A percentile compares a stretch with the other conserved stretches of the same genome.
phyloP scores from a whole-genome alignment of 2,888 invertebrate species.

The Coenonympha arcania region DNA sequence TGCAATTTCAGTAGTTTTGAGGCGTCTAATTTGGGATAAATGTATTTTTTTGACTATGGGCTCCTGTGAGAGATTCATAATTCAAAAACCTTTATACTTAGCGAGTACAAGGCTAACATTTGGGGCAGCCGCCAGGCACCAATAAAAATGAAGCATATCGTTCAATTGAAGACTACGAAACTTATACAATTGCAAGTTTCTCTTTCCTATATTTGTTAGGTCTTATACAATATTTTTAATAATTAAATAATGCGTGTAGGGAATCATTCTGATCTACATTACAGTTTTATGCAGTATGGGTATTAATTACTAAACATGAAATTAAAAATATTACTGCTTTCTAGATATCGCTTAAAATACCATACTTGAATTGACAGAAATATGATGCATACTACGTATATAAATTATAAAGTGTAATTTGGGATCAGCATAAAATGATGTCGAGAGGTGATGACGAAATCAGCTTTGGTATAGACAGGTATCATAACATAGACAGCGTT shows the following conservation, averaged over 20 bases:
- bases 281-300: too few relatives aligned
- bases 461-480: constrained; percentile 44
- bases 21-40: too few relatives aligned
- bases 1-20: too few relatives aligned
- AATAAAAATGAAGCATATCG: constrained; percentile 72
- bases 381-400: too few relatives aligned
- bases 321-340: too few relatives aligned
- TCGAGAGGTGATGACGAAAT: constrained; percentile 46
- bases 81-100: constrained; percentile 8
- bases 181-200: constrained; percentile 66
- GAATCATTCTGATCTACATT: constrained; percentile 23
- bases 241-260: constrained; percentile 41
- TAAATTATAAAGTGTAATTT: neutral
- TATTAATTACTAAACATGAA: too few relatives aligned
- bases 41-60: neutral
- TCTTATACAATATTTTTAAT: constrained; percentile 67
- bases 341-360: too few relatives aligned
- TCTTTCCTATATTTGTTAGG: constrained; percentile 72
- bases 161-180: constrained; percentile 70
- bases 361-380: too few relatives aligned
- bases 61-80: neutral
- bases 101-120: constrained; percentile 39
- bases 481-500: constrained; percentile 54
- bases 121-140: constrained; percentile 70
- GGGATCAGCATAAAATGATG: constrained; percentile 28